These are phyloP conservation scores for Sciurus niger DNA, from an alignment of 2,113 vertebrate species.

Conservation along the genomic window DNA sequence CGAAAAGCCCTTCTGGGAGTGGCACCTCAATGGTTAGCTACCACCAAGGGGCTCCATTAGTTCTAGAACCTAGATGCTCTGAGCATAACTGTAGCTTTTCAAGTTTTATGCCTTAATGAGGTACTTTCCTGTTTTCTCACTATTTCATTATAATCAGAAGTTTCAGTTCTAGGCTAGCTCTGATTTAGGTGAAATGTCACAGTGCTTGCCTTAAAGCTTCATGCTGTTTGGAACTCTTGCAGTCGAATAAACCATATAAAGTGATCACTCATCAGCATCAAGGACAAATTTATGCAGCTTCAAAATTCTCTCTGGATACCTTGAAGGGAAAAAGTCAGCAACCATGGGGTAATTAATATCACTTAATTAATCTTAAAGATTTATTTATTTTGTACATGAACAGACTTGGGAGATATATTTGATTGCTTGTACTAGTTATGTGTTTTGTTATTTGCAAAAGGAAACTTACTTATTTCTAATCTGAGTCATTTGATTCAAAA, in stretches of 20 bases:
- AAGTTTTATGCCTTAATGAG: conserved; percentile 6
- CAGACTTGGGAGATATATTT: not conserved
- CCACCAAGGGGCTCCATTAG: conserved; percentile 50
- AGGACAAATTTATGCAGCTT: not conserved
- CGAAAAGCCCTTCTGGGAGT: conserved; percentile 33
- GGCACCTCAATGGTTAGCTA: conserved; percentile 58
- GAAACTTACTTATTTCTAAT: conserved; percentile 30
- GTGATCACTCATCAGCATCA: not conserved
- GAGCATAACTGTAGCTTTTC: conserved; percentile 68
- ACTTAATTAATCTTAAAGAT: conserved; percentile 3
- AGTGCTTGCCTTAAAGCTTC: conserved; percentile 54
- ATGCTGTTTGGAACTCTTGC: conserved; percentile 36
- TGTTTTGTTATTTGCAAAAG: conserved; percentile 58
- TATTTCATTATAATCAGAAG: conserved; percentile 76
- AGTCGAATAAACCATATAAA: not conserved
- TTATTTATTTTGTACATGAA: not conserved
- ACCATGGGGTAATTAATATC: not conserved
- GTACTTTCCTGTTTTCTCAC: conserved; percentile 65
- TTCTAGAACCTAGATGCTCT: conserved; percentile 76
- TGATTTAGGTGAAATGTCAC: conserved; percentile 42
- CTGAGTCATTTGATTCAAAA: conserved; percentile 55
- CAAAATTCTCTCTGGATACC: conserved; percentile 14
- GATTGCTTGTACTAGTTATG: not conserved
- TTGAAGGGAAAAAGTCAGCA: conserved; percentile 11
- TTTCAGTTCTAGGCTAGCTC: conserved; percentile 66